Percentiles rank a stretch among this genome's conserved stretches.
Evolutionary conservation across 2,797 vertebrate genomes (phyloP).

Genomic region (Eulemur coronatus): DNA sequence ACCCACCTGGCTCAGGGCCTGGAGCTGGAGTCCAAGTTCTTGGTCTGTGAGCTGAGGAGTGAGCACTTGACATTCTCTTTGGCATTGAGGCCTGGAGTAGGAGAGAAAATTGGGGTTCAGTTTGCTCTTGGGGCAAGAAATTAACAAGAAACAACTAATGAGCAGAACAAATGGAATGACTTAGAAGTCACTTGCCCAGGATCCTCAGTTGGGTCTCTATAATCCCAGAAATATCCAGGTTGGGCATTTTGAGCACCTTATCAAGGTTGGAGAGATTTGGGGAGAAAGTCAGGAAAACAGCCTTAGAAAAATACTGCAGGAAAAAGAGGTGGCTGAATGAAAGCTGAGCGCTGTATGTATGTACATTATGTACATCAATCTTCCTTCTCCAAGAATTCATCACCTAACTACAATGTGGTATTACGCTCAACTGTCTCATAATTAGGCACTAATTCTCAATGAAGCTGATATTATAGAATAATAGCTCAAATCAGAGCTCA

Average conservation of each 20-base stretch:
- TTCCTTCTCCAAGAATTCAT: constrained; percentile 64
- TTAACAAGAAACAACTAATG: neutral
- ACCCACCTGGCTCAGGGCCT: neutral
- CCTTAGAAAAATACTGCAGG: neutral
- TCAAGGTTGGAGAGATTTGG: neutral
- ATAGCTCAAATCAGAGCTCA: constrained; percentile 77
- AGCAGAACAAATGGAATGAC: neutral
- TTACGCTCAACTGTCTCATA: constrained; percentile 74
- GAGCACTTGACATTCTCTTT: neutral
- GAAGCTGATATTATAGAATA: constrained; percentile 80
- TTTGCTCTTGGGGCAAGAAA: neutral
- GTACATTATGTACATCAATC: neutral
- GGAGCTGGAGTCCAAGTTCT: neutral
- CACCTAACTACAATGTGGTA: constrained; percentile 34
- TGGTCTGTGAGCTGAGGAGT: neutral
- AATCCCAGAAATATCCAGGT: neutral
- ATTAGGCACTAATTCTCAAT: constrained; percentile 76
- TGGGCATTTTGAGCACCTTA: neutral
- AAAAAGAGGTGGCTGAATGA: neutral
- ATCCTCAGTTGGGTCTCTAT: neutral
- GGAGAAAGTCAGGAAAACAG: neutral
- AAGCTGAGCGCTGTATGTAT: rapidly evolving
- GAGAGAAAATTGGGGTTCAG: neutral
- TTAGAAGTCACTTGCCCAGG: neutral
- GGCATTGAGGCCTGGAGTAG: neutral